Evolutionary conservation across 2,113 vertebrate species (phyloP).

Genomic region (Nymphicus hollandicus): DNA sequence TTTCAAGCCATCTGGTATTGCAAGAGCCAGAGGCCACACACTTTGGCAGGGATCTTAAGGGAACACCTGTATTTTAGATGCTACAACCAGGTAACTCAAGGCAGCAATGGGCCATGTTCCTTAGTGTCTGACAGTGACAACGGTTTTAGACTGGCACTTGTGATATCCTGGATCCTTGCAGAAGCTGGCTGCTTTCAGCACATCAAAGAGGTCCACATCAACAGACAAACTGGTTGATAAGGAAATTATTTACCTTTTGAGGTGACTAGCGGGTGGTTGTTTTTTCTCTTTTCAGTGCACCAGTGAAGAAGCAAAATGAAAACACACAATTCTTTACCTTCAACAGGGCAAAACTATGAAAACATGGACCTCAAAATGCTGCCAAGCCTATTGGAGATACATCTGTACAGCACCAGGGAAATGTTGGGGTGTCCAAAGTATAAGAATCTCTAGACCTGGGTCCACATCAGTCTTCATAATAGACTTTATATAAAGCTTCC

Average conservation of each 20-base stretch:
- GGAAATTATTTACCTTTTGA: neutral
- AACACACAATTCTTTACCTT: neutral
- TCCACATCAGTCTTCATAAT: neutral
- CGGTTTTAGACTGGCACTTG: neutral
- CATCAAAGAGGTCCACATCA: neutral
- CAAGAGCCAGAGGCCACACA: neutral
- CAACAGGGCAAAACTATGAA: neutral
- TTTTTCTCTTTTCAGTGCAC: neutral
- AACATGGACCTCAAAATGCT: neutral
- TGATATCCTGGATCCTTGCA: neutral
- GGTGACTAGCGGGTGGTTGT: neutral
- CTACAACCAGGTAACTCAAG: neutral
- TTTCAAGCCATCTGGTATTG: neutral
- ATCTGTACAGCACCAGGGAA: neutral
- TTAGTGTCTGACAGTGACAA: rapidly evolving
- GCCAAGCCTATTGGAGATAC: neutral
- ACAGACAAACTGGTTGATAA: neutral
- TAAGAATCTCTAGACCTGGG: neutral
- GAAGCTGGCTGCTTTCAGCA: neutral
- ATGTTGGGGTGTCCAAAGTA: neutral
- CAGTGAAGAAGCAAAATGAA: neutral
- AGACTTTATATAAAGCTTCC: neutral
- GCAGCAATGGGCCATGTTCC: neutral
- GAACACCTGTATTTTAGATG: neutral
- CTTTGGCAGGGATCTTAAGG: neutral